Conservation (phyloP, 2,888 invertebrate genomes). For the Ochropacha duplaris region DNA sequence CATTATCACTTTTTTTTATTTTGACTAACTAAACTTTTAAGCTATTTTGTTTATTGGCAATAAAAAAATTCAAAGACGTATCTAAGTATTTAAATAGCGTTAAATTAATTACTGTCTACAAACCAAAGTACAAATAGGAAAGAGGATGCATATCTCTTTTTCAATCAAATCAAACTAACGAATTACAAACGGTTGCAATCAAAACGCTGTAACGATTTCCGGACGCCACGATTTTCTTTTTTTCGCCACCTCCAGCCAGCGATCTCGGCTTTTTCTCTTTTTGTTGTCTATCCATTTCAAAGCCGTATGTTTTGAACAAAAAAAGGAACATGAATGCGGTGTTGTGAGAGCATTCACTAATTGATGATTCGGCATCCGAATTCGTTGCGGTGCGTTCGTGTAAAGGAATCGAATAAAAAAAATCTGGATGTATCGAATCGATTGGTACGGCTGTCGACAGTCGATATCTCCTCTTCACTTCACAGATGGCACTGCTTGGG, state of each 20-base stretch:
- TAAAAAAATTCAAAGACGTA: neutral
- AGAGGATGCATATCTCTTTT: conserved; percentile 39
- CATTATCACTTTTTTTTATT: too few relatives aligned
- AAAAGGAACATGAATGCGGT: conserved; percentile 43
- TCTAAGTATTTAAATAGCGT: conserved; percentile 7
- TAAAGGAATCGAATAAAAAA: conserved; percentile 39
- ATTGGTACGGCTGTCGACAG: conserved; percentile 64
- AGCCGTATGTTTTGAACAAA: conserved; percentile 68
- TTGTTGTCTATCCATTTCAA: conserved; percentile 58
- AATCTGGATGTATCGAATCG: conserved; percentile 69
- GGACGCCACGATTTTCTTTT: conserved; percentile 50
- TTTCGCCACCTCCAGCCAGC: conserved; percentile 58
- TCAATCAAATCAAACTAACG: conserved; percentile 58
- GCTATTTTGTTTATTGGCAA: neutral
- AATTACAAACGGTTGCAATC: conserved; percentile 57
- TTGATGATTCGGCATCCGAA: conserved; percentile 63
- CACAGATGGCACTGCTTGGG: conserved; percentile 69
- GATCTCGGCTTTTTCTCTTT: conserved; percentile 48
- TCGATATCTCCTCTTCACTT: conserved; percentile 48
- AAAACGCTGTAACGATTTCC: conserved; percentile 69
- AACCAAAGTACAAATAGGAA: conserved; percentile 17
- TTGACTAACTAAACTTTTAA: too few relatives aligned
- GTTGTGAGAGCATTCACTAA: conserved; percentile 74
- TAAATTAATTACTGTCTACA: conserved; percentile 8
- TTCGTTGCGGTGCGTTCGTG: conserved; percentile 61